Base-by-base conservation (phyloP, 1,140 invertebrate genomes). In the Bombus ignitus region DNA sequence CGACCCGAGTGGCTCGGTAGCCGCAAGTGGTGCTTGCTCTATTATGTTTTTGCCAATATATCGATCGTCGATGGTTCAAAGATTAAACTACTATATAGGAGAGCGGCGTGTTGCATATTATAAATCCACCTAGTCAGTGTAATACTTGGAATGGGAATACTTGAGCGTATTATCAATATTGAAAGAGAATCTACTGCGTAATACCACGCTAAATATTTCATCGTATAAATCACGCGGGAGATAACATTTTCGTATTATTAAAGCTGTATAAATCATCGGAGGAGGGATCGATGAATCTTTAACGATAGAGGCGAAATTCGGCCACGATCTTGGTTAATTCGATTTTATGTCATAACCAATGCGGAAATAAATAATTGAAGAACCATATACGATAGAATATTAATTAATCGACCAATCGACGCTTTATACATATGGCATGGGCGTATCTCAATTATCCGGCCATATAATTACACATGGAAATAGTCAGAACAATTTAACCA, bases 31-130 rank as follows among this genome's bases (percentile, higher is more conserved):
- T n/a, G 44, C 44, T 72, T 57, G 47, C 15, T 42, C 53, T 57
- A 81, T 62, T 59, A 62, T 59, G 47, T 81, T 81, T 81, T 72
- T 57, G 68, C 47, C 68, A 59, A 72, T 81, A 72, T 72, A 59
- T 81, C 53, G 79, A 81, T 68, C 79, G 79, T 9, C 25, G 68
- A 59, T 59, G n/a, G 68, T 81, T 72, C 68, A 35, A 42, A 72
- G 66, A 72, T 72, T 81, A 72, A 81, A 81, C 79, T 44, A 59
- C 42, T 81, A 71, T 22, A 3, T 5, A 9, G 44, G 47, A 35
- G 12, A 18, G 47, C 18, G 18, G 15, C 35, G 65, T 6, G 44
- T 39, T 53, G 15, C 12, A 28, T 47, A 53, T 53, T 53, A 57
- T 71, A 81, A 81, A 66, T 80, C 47, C 53, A n/a, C 6, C 32